Conservation (phyloP, 1,140 invertebrate species). For the Cydia splendana region DNA sequence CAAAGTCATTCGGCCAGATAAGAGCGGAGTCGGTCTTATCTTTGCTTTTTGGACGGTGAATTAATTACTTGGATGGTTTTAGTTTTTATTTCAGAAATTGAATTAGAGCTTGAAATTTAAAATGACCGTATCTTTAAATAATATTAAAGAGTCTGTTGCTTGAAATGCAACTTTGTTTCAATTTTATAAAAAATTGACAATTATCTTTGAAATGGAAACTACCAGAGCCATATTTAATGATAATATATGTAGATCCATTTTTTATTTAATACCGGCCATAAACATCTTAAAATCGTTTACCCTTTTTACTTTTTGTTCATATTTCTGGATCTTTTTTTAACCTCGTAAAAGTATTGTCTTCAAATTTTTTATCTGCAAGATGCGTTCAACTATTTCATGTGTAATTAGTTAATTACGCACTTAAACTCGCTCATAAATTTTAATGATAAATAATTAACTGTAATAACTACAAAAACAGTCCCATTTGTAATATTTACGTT, state of each 20-base stretch:
- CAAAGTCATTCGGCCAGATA: constrained; percentile 54
- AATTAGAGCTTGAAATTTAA: constrained; percentile 1
- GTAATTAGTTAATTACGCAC: neutral
- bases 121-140: neutral
- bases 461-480: constrained; percentile 3
- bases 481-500: constrained; percentile 21
- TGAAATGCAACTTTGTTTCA: neutral
- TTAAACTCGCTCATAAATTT: neutral
- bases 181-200: neutral
- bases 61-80: constrained; percentile 31
- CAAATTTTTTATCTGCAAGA: too few relatives aligned
- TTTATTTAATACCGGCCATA: neutral
- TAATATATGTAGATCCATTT: neutral
- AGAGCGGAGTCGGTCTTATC: constrained; percentile 45
- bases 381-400: neutral
- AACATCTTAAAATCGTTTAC: neutral
- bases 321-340: too few relatives aligned
- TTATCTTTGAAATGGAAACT: neutral
- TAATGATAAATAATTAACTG: neutral
- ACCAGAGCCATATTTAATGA: too few relatives aligned
- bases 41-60: constrained; percentile 28
- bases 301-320: too few relatives aligned
- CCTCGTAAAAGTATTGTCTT: too few relatives aligned
- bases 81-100: constrained; percentile 25
- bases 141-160: neutral